phyloP scores from a whole-genome alignment of 2,797 vertebrate species.

The Pagetopsis macropterus region DNA sequence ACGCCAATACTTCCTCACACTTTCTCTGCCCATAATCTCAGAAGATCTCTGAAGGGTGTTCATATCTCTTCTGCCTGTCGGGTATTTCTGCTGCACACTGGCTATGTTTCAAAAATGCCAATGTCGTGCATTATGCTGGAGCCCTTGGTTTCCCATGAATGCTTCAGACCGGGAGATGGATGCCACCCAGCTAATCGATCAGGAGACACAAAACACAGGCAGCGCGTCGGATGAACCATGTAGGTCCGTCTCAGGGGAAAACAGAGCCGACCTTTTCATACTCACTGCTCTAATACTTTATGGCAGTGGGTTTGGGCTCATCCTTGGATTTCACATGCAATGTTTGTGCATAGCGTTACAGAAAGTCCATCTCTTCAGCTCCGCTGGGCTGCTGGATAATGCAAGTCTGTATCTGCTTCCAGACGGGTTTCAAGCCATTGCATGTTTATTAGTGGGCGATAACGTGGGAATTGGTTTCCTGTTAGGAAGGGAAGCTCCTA shows the following conservation, averaged over 20 bases:
- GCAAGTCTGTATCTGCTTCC: slow-evolving; percentile 49
- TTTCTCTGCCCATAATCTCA: slow-evolving; percentile 33
- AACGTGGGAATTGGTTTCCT: slow-evolving; percentile 69
- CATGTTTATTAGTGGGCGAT: slow-evolving; percentile 68
- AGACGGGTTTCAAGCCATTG: slow-evolving; percentile 68
- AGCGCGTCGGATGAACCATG: slow-evolving; percentile 39
- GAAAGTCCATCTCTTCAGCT: slow-evolving; percentile 52
- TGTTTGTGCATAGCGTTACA: slow-evolving; percentile 39
- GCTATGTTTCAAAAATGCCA: slow-evolving; percentile 48
- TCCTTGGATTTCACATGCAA: slow-evolving; percentile 58
- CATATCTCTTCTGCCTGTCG: slow-evolving; percentile 28
- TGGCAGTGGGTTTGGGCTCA: slow-evolving; percentile 51
- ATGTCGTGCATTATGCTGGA: slow-evolving; percentile 25
- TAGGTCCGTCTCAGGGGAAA: slow-evolving; percentile 46
- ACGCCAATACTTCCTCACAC: slow-evolving; percentile 24
- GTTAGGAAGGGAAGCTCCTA: slow-evolving; percentile 60
- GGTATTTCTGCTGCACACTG: slow-evolving; percentile 19
- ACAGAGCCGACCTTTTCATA: slow-evolving; percentile 74
- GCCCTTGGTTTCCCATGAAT: slow-evolving; percentile 43
- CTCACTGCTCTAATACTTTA: slow-evolving; percentile 57
- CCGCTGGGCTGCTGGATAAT: slow-evolving; percentile 44
- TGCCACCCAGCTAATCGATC: slow-evolving; percentile 51
- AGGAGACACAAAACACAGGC: slow-evolving; percentile 38
- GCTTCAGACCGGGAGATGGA: slow-evolving; percentile 48
- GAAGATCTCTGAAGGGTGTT: slow-evolving; percentile 27